Evolutionary conservation across 2,888 invertebrate species (phyloP), one percentile per base, ranked within the genome.

Genomic region (Eilema depressum): DNA sequence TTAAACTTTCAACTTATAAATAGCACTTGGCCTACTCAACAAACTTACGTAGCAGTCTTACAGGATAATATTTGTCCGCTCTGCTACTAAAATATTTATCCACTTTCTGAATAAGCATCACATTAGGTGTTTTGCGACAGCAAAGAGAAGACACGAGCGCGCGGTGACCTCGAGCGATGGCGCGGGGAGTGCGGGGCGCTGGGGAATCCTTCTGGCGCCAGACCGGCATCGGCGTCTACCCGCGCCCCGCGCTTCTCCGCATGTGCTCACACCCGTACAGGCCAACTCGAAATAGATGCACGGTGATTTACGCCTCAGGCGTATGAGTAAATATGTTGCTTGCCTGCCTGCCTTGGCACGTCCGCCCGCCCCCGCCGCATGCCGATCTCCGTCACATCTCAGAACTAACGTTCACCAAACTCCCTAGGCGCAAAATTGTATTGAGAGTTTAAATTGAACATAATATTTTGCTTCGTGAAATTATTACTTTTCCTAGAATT

Each of bases 151-250:
- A 85, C 84, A 86, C 84, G 88, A 86, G 88, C 86, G 88, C 87
- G 78, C 86, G 84, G 89, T 86, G 89, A 89, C 89, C 89, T 90
- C 89, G 89, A 86, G 83, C 78, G 81, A 77, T 78, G 81, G 83
- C 76, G 86, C 80, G 87, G 84, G 83, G 86, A 82, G 84, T 79
- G 93, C 87, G 92, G 90, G 91, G 93, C 92, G 94, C 94, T 93
- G 95, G 95, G 95, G 95, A 95, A 95, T 95, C 95, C 95, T 95
- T 94, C 93, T 95, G 95, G 95, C 95, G 95, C 95, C 95, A 95
- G 95, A 95, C 95, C 93, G 95, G 89, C 95, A 93, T 86, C 91
- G 90, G 89, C 88, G 94, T 94, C 94, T 93, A 89, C 91, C 91
- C 91, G 91, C 91, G 86, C 91, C 91, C 92, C 82, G 83, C 85